Conservation (phyloP, 2,888 invertebrate species). For the Rambutsinella grinnellia region DNA sequence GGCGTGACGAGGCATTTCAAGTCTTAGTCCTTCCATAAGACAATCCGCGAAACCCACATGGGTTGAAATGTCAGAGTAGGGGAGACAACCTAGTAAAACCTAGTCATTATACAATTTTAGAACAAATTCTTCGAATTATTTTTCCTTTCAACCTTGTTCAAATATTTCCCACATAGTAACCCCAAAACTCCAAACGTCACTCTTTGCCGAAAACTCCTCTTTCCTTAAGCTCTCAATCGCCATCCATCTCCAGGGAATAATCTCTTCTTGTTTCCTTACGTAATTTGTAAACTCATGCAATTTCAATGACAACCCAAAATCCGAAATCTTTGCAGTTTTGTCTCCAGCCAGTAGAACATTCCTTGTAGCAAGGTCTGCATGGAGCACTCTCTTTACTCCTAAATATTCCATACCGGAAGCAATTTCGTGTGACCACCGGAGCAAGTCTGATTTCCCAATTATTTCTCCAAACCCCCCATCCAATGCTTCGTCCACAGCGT, state of each 20-base stretch:
- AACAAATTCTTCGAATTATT: too few relatives aligned
- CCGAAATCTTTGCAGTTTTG: background rate
- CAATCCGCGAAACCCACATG: too few relatives aligned
- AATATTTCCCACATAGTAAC: slow-evolving; percentile 7
- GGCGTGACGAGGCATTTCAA: too few relatives aligned
- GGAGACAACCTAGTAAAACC: too few relatives aligned
- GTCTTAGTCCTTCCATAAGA: slow-evolving; percentile 44
- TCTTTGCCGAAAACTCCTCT: background rate
- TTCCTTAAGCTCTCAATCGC: background rate
- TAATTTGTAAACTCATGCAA: background rate
- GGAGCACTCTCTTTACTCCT: background rate
- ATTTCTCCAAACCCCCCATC: too few relatives aligned
- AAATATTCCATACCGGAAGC: slow-evolving; percentile 19
- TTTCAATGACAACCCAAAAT: slow-evolving; percentile 8
- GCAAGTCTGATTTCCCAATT: too few relatives aligned
- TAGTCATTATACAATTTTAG: too few relatives aligned
- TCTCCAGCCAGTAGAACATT: background rate
- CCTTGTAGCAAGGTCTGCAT: slow-evolving; percentile 11
- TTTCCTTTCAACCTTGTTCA: too few relatives aligned
- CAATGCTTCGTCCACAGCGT: background rate
- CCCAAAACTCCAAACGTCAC: slow-evolving; percentile 7
- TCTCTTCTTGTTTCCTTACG: slow-evolving; percentile 3
- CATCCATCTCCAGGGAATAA: slow-evolving; percentile 12
- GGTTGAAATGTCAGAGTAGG: too few relatives aligned
- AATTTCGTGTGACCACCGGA: slow-evolving; percentile 5